Evolutionary conservation across 2,797 vertebrate genomes (phyloP).

Genomic region (Artibeus lituratus): DNA sequence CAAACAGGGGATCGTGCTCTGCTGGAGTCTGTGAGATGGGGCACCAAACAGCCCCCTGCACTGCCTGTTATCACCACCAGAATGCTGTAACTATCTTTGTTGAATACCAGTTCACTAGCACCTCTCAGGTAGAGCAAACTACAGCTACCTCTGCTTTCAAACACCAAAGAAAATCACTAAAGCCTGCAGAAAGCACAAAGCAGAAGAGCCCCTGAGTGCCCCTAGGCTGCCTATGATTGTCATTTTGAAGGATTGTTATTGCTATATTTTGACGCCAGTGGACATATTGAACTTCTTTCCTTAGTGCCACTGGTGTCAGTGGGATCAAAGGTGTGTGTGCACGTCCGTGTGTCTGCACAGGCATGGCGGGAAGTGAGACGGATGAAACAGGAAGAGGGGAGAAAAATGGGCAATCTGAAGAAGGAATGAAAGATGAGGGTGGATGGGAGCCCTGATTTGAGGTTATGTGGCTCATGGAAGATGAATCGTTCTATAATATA

Average conservation of each 20-base stretch:
- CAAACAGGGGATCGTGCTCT: conserved; percentile 2
- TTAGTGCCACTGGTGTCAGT: conserved; percentile 32
- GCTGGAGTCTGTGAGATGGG: conserved; percentile 11
- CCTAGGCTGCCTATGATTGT: conserved; percentile 32
- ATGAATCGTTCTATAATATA: conserved; percentile 47
- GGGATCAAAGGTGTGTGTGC: conserved; percentile 37
- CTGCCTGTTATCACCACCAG: background rate
- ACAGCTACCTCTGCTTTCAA: background rate
- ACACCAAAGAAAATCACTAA: conserved; percentile 32
- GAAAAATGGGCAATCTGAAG: background rate
- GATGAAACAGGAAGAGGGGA: conserved; percentile 24
- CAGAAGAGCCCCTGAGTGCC: background rate
- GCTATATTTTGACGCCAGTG: conserved; percentile 28
- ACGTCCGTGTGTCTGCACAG: background rate
- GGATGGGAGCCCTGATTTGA: conserved; percentile 10
- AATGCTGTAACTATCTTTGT: background rate
- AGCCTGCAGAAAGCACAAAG: background rate
- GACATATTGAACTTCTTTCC: conserved; percentile 54
- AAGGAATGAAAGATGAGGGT: conserved; percentile 36
- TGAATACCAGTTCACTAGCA: background rate
- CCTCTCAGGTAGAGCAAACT: background rate
- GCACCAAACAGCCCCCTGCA: background rate
- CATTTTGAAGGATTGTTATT: conserved; percentile 68
- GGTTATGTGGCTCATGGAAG: conserved; percentile 38
- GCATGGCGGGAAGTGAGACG: background rate